Evolutionary conservation across 2,113 vertebrate genomes (phyloP), one percentile per base, ranked within the genome.

Genomic region (Austrofundulus limnaeus): DNA sequence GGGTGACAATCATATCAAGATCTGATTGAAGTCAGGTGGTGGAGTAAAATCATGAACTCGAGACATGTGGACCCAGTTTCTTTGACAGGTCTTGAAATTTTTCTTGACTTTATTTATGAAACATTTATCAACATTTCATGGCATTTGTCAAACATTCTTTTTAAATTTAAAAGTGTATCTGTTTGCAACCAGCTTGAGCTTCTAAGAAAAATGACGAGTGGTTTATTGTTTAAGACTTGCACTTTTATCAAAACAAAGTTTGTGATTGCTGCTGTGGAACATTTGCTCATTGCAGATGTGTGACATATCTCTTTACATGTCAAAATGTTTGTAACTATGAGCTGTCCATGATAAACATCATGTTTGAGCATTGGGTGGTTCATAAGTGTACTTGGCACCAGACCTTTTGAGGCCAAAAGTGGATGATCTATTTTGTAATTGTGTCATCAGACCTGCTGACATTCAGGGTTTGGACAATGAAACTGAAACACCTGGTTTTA

Each of bases 71-170:
- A 69, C 55, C 20, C 34, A 66, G 41, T 59, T 51, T 45, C 61
- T 80, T 61, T 78, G 47, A 77, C 56, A 61, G 51, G 55, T 47
- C 68, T 70, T 78, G 51, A 69, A 67, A 67, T 56, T 21, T 53
- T 55, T 41, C 37, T 41, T 13, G 3, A 38, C 42, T 38, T 53
- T 31, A 60, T 50, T 54, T 53, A 75, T 72, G 66, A 56, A 54
- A 70, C 72, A 72, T 58, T 39, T 47, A 55, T 64, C 58, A 58
- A 21, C 54, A 46, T 61, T 43, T 31, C 55, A 57, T 59, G n/a
- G 38, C 49, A 51, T 37, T n/a, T 31, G 28, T 48, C 5, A 4
- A 53, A 70, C 24, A 12, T 38, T 16, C 15, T 5, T 16, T 47
- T 62, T 81, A 20, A 77, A 66, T 76, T 77, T 80, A 66, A 71